Evolutionary conservation across 2,888 invertebrate species (phyloP).

Genomic region (Harpalus rubripes): DNA sequence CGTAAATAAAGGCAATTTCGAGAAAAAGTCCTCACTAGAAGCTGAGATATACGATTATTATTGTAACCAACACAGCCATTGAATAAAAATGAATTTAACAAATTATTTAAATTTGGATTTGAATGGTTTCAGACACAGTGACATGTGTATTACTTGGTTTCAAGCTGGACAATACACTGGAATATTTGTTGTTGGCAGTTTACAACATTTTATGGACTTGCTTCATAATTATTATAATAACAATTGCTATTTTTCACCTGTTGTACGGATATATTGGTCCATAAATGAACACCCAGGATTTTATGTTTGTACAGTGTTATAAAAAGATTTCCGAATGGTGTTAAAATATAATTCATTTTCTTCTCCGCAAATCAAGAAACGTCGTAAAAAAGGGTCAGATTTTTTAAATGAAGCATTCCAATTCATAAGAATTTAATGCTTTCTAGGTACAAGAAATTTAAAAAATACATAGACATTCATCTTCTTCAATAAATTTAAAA

Average conservation of each 20-base stretch:
- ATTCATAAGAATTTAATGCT: too few species aligned
- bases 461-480: too few species aligned
- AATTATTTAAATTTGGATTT: constrained; percentile 62
- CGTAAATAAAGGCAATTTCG: constrained; percentile 63
- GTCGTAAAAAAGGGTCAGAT: too few species aligned
- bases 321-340: background rate
- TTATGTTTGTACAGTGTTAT: background rate
- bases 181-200: constrained; percentile 24
- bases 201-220: constrained; percentile 17
- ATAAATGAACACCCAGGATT: constrained; percentile 36
- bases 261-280: background rate
- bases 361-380: too few species aligned
- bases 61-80: constrained; percentile 50
- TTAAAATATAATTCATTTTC: too few species aligned
- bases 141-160: constrained; percentile 42
- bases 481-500: too few species aligned
- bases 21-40: constrained; percentile 53
- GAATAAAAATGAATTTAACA: constrained; percentile 63
- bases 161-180: constrained; percentile 8
- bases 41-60: constrained; percentile 61
- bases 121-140: constrained; percentile 11
- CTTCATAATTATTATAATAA: constrained; percentile 44
- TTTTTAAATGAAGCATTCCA: too few species aligned
- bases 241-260: constrained; percentile 42
- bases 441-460: too few species aligned